Conservation (phyloP, 1,140 invertebrate species). For the Vollenhovia emeryi region DNA sequence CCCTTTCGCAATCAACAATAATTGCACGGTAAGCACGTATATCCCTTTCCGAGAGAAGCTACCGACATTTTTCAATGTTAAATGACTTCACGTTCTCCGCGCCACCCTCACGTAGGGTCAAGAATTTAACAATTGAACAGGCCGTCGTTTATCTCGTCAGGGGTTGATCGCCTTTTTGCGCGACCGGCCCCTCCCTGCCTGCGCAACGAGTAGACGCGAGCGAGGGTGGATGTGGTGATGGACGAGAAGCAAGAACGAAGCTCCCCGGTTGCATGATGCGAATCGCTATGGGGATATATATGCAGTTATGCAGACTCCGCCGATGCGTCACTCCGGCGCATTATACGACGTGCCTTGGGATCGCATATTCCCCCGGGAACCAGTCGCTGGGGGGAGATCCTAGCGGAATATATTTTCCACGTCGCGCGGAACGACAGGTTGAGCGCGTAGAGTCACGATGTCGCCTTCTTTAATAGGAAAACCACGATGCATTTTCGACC, state of each 20-base stretch:
- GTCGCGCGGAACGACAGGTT: constrained; percentile 63
- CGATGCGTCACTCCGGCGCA: constrained; percentile 78
- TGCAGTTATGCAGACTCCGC: constrained; percentile 79
- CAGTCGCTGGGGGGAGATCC: constrained; percentile 61
- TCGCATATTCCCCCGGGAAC: constrained; percentile 65
- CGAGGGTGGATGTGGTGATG: constrained; percentile 73
- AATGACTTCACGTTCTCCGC: constrained; percentile 42
- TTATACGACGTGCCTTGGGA: constrained; percentile 74
- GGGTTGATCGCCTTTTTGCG: constrained; percentile 60
- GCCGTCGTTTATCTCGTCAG: constrained; percentile 57
- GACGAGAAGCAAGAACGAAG: constrained; percentile 70
- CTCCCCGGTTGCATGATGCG: constrained; percentile 63
- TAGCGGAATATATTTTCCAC: constrained; percentile 67
- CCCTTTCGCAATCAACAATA: constrained; percentile 34
- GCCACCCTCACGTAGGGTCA: constrained; percentile 46
- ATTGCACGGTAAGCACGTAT: not conserved
- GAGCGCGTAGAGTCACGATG: constrained; percentile 34
- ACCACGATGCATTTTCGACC: constrained; percentile 44
- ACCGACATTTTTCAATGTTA: constrained; percentile 51
- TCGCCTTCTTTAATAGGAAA: constrained; percentile 43
- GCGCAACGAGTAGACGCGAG: constrained; percentile 36
- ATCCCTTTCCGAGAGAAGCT: not conserved
- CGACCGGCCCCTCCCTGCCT: constrained; percentile 29
- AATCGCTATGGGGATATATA: constrained; percentile 76
- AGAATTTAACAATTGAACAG: constrained; percentile 62